Evolutionary conservation across 2,113 vertebrate species (phyloP).

Genomic region (Epinephelus lanceolatus): DNA sequence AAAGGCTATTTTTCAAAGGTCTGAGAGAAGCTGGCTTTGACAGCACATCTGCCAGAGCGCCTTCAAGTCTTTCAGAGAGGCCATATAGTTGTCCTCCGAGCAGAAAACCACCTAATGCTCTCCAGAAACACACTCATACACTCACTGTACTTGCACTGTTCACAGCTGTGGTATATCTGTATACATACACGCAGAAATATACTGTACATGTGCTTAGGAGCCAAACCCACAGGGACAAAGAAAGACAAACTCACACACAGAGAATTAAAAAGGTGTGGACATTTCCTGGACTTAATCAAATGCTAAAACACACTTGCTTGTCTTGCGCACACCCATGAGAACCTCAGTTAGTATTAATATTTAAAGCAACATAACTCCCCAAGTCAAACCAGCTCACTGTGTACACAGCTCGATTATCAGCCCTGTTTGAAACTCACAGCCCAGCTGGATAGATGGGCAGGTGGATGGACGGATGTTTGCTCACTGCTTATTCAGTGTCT

Average conservation of each 20-base stretch:
- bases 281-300: slow-evolving; percentile 54
- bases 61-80: slow-evolving; percentile 25
- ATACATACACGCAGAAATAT: slow-evolving; percentile 16
- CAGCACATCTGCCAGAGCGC: slow-evolving; percentile 67
- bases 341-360: slow-evolving; percentile 26
- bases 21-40: slow-evolving; percentile 61
- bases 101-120: slow-evolving; percentile 52
- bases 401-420: slow-evolving; percentile 38
- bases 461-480: slow-evolving; percentile 37
- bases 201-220: background rate
- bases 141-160: slow-evolving; percentile 1
- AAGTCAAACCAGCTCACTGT: slow-evolving; percentile 44
- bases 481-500: slow-evolving; percentile 10
- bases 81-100: slow-evolving; percentile 47
- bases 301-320: slow-evolving; percentile 48
- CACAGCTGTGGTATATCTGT: background rate
- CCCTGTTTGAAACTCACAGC: slow-evolving; percentile 23
- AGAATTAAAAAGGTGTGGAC: slow-evolving; percentile 51
- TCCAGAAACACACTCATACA: slow-evolving; percentile 41
- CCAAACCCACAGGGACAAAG: slow-evolving; percentile 44
- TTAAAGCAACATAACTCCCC: slow-evolving; percentile 20
- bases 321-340: slow-evolving; percentile 53
- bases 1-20: slow-evolving; percentile 68
- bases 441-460: background rate
- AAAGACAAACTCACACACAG: slow-evolving; percentile 21